Base-by-base conservation (phyloP, 2,888 invertebrate species). In the Tiliacea aurago region DNA sequence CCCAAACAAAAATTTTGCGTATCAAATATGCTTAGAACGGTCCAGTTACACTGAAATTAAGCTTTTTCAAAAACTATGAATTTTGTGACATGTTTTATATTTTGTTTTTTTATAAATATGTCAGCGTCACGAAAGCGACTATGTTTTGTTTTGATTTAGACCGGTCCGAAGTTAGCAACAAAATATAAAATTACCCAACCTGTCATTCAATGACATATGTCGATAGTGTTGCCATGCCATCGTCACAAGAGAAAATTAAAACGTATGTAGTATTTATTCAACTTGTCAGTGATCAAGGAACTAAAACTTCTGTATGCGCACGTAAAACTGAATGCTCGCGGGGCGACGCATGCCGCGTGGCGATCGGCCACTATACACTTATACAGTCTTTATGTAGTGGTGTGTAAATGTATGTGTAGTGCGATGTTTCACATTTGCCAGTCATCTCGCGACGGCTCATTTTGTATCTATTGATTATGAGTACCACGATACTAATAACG, bases 1-100 rank as follows among this genome's bases (percentile, higher is more conserved):
- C 81, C 3, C 84, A 78, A 82, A 90, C 84, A 81, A 88, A 82
- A 86, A 88, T 81, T 88, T 88, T 87, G 76, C 73, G 61, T 73
- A 73, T 81, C 86, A 86, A 87, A 85, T 73, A 76, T 76, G 82
- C 70, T 86, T 79, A 82, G 84, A 84, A 83, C 77, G 81, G 86
- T 85, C 86, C 82, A 84, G 90, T 87, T 90, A 87, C 90, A 91
- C 91, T 83, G 90, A 83, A 93, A 93, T 91, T 92, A 86, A 81
- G 76, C 71, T 87, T 87, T 78, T 87, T 87, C 87, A 83, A 90
- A 89, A 87, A 87, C 85, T 86, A 86, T 76, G 81, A 89, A 82
- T 73, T 85, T 78, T 70, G 76, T 85, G 87, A 89, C 89, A 91
- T 91, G 87, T 90, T 91, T 88, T 88, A 84, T 88, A 87, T 91